Conservation (phyloP, 2,888 invertebrate genomes). For the Trachelus iudaicus region DNA sequence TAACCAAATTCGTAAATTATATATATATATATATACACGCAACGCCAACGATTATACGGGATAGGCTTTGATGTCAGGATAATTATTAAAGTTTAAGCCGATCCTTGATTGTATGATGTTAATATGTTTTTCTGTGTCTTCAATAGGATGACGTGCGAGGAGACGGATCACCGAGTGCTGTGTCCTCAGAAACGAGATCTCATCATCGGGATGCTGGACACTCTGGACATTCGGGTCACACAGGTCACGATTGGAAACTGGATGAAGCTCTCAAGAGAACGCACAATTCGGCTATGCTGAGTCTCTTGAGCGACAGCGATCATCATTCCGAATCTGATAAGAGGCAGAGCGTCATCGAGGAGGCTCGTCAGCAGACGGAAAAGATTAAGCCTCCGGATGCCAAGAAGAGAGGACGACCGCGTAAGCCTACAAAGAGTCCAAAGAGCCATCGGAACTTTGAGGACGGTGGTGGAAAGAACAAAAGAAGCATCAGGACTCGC, state of each 20-base stretch:
- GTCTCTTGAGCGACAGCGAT: slow-evolving; percentile 62
- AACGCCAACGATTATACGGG: no score
- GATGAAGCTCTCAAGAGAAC: slow-evolving; percentile 64
- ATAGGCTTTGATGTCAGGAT: background rate
- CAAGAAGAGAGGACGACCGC: slow-evolving; percentile 68
- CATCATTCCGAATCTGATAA: slow-evolving; percentile 60
- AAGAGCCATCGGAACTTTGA: slow-evolving; percentile 45
- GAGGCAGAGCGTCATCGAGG: slow-evolving; percentile 50
- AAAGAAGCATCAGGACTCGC: slow-evolving; percentile 25
- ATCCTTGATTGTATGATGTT: background rate
- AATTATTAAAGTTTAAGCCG: background rate
- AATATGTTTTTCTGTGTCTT: slow-evolving; percentile 1
- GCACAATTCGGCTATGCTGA: slow-evolving; percentile 63
- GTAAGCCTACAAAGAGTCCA: slow-evolving; percentile 65
- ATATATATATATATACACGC: no score
- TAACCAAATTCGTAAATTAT: no score
- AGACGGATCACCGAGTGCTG: slow-evolving; percentile 50
- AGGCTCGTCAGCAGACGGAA: slow-evolving; percentile 45
- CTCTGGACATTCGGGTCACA: slow-evolving; percentile 15
- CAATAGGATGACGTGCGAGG: slow-evolving; percentile 40
- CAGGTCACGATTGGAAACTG: slow-evolving; percentile 52
- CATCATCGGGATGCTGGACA: slow-evolving; percentile 30
- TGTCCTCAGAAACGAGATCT: slow-evolving; percentile 32
- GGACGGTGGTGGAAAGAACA: slow-evolving; percentile 35
- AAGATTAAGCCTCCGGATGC: slow-evolving; percentile 62